phyloP scores from a whole-genome alignment of 2,797 vertebrate genomes.

The Philypnodon macrostomus region DNA sequence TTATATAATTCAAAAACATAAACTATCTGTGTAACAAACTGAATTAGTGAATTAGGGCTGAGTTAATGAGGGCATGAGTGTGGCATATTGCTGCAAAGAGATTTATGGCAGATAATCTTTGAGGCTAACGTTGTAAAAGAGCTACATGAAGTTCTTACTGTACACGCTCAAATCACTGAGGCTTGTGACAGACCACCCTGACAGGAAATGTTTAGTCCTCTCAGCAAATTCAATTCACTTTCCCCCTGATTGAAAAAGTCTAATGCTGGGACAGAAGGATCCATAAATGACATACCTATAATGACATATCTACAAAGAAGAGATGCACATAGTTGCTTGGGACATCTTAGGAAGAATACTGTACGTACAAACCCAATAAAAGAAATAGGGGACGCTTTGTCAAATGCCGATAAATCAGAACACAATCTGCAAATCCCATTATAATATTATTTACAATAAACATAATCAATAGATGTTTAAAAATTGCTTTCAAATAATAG shows the following conservation, averaged over 20 bases:
- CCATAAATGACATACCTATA: constrained; percentile 41
- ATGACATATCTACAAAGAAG: constrained; percentile 62
- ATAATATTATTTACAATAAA: too few relatives aligned
- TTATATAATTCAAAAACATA: constrained; percentile 14
- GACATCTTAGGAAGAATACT: constrained; percentile 56
- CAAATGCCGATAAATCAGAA: too few relatives aligned
- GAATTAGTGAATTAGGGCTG: too few relatives aligned
- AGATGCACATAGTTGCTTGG: constrained; percentile 47
- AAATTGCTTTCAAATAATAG: too few relatives aligned
- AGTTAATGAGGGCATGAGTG: too few relatives aligned
- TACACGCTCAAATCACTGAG: constrained; percentile 66
- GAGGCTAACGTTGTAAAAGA: constrained; percentile 42
- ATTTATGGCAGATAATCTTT: constrained; percentile 21
- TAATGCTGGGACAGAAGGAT: constrained; percentile 17
- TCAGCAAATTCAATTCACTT: constrained; percentile 48
- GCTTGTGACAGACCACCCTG: constrained; percentile 54
- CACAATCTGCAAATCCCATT: too few relatives aligned
- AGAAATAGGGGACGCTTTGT: too few relatives aligned
- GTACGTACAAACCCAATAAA: too few relatives aligned
- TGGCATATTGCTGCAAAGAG: constrained; percentile 6
- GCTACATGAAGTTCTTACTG: constrained; percentile 53
- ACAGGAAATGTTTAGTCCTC: constrained; percentile 60
- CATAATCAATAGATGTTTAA: too few relatives aligned
- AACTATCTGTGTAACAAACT: constrained; percentile 16
- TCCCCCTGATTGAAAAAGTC: constrained; percentile 35